A percentile compares a stretch with the other conserved stretches of the same genome.
phyloP scores from a whole-genome alignment of 2,888 invertebrate species.

The Pedicia rivosa region DNA sequence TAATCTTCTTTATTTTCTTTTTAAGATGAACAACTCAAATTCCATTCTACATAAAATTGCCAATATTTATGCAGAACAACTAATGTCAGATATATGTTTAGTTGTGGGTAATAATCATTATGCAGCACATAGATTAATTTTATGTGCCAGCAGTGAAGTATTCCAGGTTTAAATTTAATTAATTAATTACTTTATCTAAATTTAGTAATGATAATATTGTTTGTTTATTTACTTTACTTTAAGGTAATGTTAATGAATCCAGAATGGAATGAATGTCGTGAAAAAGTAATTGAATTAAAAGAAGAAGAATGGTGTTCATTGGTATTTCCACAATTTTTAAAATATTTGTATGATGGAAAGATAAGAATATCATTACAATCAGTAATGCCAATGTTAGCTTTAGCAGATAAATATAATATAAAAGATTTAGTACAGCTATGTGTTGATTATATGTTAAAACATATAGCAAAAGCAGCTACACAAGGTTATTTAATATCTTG shows the following conservation, averaged over 20 bases:
- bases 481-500: conserved; percentile 74
- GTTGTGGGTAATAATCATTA: conserved; percentile 69
- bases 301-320: conserved; percentile 72
- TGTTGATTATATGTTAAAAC: conserved; percentile 72
- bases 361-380: conserved; percentile 69
- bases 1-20: conserved; percentile 9
- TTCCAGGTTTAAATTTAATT: too few species aligned
- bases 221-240: conserved; percentile 28
- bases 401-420: conserved; percentile 92
- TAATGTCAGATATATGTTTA: conserved; percentile 79
- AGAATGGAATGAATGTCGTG: conserved; percentile 82
- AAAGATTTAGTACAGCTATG: conserved; percentile 74
- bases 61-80: conserved; percentile 63
- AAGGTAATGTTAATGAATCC: conserved; percentile 94
- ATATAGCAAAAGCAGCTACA: conserved; percentile 69
- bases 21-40: conserved; percentile 72
- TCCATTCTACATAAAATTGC: conserved; percentile 70
- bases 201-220: background rate
- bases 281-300: conserved; percentile 65
- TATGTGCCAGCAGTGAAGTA: conserved; percentile 89
- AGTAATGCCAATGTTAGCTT: conserved; percentile 72
- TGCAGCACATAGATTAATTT: conserved; percentile 77
- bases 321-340: conserved; percentile 78
- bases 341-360: conserved; percentile 77
- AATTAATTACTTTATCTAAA: too few species aligned